Conservation (phyloP, 1,140 invertebrate species). For the Leptopilina boulardi region DNA sequence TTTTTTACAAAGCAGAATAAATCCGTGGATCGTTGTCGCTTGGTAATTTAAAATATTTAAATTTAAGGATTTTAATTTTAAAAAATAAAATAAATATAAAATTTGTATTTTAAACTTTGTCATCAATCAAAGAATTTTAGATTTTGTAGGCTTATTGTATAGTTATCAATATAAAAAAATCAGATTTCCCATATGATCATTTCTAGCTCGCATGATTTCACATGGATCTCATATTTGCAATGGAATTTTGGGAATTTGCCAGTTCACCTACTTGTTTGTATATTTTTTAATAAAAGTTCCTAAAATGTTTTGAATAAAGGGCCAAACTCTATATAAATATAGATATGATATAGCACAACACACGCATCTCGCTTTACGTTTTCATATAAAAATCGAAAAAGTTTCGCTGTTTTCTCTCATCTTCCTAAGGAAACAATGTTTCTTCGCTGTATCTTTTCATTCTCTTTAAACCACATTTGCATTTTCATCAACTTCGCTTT, state of each 20-base stretch:
- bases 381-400: slow-evolving; percentile 56
- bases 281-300: slow-evolving; percentile 62
- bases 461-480: slow-evolving; percentile 35
- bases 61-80: too few relatives aligned
- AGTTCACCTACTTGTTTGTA: slow-evolving; percentile 42
- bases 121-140: too few relatives aligned
- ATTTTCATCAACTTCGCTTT: slow-evolving; percentile 37
- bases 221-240: slow-evolving; percentile 43
- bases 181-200: too few relatives aligned
- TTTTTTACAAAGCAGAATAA: too few relatives aligned
- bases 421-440: slow-evolving; percentile 31
- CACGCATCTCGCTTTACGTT: slow-evolving; percentile 47
- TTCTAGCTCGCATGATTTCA: too few relatives aligned
- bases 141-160: too few relatives aligned
- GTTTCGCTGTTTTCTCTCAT: slow-evolving; percentile 50
- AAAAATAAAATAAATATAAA: too few relatives aligned
- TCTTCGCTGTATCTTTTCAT: slow-evolving; percentile 31
- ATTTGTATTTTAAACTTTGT: too few relatives aligned
- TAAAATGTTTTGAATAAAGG: slow-evolving; percentile 48
- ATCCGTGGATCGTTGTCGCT: too few relatives aligned
- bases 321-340: neutral
- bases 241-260: slow-evolving; percentile 50
- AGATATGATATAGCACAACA: slow-evolving; percentile 37
- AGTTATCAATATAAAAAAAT: too few relatives aligned
- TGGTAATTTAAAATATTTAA: too few relatives aligned